phyloP scores from a whole-genome alignment of 92 coral and sea anemone species.

The Desmophyllum pertusum region DNA sequence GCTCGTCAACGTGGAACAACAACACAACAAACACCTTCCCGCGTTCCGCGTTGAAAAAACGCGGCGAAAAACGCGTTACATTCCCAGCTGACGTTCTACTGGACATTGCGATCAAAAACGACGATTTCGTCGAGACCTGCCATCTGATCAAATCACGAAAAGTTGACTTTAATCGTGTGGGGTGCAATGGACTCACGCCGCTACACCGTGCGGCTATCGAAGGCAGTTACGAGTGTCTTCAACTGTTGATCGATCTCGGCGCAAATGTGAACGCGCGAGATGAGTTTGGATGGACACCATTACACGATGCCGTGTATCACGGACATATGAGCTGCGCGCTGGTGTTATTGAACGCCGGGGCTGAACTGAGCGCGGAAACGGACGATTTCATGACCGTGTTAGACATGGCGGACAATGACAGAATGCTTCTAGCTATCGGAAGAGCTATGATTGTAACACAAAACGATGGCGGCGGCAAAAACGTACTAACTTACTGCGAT shows the following conservation, averaged over 20 bases:
- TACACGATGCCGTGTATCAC: constrained; percentile 92
- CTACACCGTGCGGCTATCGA: constrained; percentile 90
- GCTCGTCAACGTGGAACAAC: constrained; percentile 27
- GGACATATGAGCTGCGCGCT: constrained; percentile 79
- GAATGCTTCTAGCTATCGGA: constrained; percentile 78
- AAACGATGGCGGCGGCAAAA: constrained; percentile 16
- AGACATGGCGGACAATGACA: constrained; percentile 72
- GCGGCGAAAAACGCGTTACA: constrained; percentile 54
- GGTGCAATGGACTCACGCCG: constrained; percentile 79
- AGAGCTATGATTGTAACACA: constrained; percentile 63
- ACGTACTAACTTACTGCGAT: not conserved
- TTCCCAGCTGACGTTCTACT: constrained; percentile 71
- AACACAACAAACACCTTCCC: not conserved
- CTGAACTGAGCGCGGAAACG: constrained; percentile 69
- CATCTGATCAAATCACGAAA: constrained; percentile 79
- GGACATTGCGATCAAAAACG: constrained; percentile 68
- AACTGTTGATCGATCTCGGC: constrained; percentile 85
- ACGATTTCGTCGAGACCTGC: constrained; percentile 86
- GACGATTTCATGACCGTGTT: constrained; percentile 61
- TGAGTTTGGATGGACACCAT: constrained; percentile 75
- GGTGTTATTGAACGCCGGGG: constrained; percentile 84
- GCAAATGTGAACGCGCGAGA: constrained; percentile 75
- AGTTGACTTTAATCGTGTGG: constrained; percentile 78
- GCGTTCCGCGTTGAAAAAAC: constrained; percentile 9
- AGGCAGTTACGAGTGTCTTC: constrained; percentile 90